Evolutionary conservation across 2,113 vertebrate species (phyloP).

Genomic region (Oncorhynchus nerka): DNA sequence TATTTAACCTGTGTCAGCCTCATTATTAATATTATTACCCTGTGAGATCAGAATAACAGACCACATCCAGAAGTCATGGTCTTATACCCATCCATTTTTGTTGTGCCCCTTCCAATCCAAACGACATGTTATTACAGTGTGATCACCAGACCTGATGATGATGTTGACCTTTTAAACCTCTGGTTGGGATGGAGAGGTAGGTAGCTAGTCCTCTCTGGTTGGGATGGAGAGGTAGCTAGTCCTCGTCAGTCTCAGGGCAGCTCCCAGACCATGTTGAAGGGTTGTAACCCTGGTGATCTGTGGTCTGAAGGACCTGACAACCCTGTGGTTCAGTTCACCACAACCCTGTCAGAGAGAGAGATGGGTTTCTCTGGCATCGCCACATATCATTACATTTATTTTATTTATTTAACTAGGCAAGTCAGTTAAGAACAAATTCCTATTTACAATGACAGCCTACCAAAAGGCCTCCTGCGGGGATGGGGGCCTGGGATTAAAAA

Average conservation of each 20-base stretch:
- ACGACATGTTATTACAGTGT: neutral
- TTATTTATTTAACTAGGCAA: neutral
- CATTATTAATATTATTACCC: constrained; percentile 57
- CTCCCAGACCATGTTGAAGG: neutral
- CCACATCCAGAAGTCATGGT: constrained; percentile 32
- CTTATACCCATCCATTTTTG: neutral
- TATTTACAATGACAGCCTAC: no score
- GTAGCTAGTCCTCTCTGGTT: no score
- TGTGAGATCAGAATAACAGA: constrained; percentile 52
- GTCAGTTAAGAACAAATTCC: no score
- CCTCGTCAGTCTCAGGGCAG: neutral
- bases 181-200: constrained; percentile 25
- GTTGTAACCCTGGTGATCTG: neutral
- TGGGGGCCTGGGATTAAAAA: neutral
- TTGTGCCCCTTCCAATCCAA: no score
- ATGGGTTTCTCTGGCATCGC: constrained; percentile 46
- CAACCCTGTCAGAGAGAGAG: neutral
- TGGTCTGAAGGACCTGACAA: neutral
- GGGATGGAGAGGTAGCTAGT: neutral
- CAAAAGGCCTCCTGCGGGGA: no score
- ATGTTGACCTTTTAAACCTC: neutral
- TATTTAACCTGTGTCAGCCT: constrained; percentile 29
- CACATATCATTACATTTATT: constrained; percentile 39
- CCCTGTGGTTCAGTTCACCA: neutral
- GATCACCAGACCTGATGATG: neutral